Percentiles rank a stretch among this genome's conserved stretches.
phyloP scores from a whole-genome alignment of 2,113 vertebrate genomes.

The Cebidichthys violaceus region DNA sequence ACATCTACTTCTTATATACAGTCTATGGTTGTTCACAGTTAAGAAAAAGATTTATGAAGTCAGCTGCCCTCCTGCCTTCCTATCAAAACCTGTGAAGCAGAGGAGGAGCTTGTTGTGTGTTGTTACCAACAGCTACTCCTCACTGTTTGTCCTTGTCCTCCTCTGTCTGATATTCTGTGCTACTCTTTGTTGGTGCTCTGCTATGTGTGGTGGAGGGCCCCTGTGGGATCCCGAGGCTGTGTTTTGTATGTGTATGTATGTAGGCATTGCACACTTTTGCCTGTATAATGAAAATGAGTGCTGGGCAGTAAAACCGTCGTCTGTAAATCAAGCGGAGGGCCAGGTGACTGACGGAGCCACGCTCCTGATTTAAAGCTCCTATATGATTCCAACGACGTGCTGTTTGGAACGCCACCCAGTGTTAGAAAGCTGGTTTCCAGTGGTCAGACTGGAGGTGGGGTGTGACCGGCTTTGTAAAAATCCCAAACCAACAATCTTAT shows the following conservation, averaged over 20 bases:
- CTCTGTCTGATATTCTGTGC: slow-evolving; percentile 42
- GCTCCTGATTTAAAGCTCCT: slow-evolving; percentile 53
- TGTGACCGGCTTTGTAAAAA: neutral
- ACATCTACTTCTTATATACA: too few species aligned
- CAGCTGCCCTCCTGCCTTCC: neutral
- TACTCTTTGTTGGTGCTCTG: slow-evolving; percentile 10
- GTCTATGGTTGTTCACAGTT: neutral
- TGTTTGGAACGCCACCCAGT: neutral
- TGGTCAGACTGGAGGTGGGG: neutral
- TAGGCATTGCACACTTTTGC: neutral
- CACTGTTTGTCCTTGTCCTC: neutral
- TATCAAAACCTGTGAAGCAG: neutral
- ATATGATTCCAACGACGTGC: slow-evolving; percentile 19
- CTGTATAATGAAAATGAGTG: slow-evolving; percentile 34
- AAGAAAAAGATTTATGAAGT: neutral
- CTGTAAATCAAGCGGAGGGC: slow-evolving; percentile 62
- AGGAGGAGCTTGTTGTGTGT: slow-evolving; percentile 14
- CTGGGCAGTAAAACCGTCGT: slow-evolving; percentile 55
- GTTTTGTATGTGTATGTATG: neutral
- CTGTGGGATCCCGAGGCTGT: slow-evolving; percentile 10
- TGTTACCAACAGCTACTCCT: neutral
- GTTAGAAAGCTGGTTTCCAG: slow-evolving; percentile 1
- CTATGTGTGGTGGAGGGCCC: slow-evolving; percentile 35
- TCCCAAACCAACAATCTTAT: slow-evolving; percentile 37
- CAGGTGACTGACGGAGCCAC: slow-evolving; percentile 60